Percentiles rank a stretch among this genome's conserved stretches.
phyloP scores from a whole-genome alignment of 2,113 vertebrate genomes.

The Odocoileus virginianus region DNA sequence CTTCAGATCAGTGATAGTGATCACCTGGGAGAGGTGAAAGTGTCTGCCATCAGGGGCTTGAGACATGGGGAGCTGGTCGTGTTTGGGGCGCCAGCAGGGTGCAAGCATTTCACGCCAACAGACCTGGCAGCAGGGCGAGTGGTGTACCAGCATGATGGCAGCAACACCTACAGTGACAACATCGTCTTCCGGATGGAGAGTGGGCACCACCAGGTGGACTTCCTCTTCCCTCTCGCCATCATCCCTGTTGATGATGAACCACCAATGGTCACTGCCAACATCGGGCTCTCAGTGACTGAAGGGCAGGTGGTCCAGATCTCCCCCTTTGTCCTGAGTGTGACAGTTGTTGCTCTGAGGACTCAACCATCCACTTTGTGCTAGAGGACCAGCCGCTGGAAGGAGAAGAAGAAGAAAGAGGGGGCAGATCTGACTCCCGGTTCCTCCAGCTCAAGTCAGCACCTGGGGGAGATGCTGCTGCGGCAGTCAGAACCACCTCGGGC shows the following conservation, averaged over 20 bases:
- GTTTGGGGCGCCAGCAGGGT: slow-evolving; percentile 45
- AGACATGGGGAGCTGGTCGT: slow-evolving; percentile 80
- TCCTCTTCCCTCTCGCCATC: slow-evolving; percentile 86
- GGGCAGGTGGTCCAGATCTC: slow-evolving; percentile 85
- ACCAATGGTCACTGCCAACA: slow-evolving; percentile 83
- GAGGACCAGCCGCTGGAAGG: slow-evolving; percentile 8
- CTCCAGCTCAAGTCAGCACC: slow-evolving; percentile 23
- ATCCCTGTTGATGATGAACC: slow-evolving; percentile 86
- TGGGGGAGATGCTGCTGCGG: slow-evolving; percentile 81
- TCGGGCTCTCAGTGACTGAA: slow-evolving; percentile 80
- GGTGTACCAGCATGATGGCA: slow-evolving; percentile 86
- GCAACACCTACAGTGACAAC: slow-evolving; percentile 87
- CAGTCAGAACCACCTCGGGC: slow-evolving; percentile 76
- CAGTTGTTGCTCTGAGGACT: slow-evolving; percentile 86
- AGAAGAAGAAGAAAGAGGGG: background rate
- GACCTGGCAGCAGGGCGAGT: slow-evolving; percentile 82
- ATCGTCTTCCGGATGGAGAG: slow-evolving; percentile 86
- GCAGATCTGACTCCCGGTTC: background rate
- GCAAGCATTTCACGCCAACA: slow-evolving; percentile 80
- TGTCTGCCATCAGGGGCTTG: slow-evolving; percentile 81
- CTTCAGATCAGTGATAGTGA: slow-evolving; percentile 85
- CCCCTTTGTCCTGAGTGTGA: slow-evolving; percentile 85
- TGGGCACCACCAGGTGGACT: slow-evolving; percentile 83
- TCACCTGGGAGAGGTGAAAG: slow-evolving; percentile 82
- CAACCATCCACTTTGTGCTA: slow-evolving; percentile 82